Evolutionary conservation across 2,797 vertebrate species (phyloP).

Genomic region (Nasua narica): DNA sequence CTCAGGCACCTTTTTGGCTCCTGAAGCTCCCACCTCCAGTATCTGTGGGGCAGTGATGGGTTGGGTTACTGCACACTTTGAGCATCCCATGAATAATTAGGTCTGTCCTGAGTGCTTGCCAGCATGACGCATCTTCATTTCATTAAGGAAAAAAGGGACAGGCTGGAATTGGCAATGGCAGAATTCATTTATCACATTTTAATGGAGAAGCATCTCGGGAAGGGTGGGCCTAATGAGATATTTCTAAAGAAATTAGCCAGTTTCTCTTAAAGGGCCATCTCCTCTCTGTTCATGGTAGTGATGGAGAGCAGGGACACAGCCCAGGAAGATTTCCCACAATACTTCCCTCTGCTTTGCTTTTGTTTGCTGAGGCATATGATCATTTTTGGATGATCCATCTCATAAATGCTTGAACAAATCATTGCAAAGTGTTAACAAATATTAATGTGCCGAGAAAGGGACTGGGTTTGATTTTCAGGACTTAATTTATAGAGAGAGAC

Average conservation of each 20-base stretch:
- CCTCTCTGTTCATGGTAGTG: conserved; percentile 35
- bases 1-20: background rate
- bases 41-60: background rate
- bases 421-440: background rate
- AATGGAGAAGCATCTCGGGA: conserved; percentile 85
- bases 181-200: conserved; percentile 89
- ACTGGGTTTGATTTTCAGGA: background rate
- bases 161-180: conserved; percentile 81
- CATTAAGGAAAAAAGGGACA: conserved; percentile 78
- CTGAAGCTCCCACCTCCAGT: background rate
- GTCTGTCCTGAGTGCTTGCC: conserved; percentile 72
- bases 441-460: background rate
- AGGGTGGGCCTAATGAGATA: conserved; percentile 83
- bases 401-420: background rate
- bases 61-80: conserved; percentile 34
- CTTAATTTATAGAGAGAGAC: background rate
- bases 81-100: conserved; percentile 77
- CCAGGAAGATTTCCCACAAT: background rate
- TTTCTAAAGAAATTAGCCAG: conserved; percentile 86
- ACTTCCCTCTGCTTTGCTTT: background rate
- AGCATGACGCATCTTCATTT: conserved; percentile 81
- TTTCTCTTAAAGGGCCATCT: conserved; percentile 82
- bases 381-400: conserved; percentile 31
- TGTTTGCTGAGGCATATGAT: background rate
- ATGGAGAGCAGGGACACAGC: conserved; percentile 38